Conservation (phyloP, 2,113 vertebrate species). For the Scomber scombrus region DNA sequence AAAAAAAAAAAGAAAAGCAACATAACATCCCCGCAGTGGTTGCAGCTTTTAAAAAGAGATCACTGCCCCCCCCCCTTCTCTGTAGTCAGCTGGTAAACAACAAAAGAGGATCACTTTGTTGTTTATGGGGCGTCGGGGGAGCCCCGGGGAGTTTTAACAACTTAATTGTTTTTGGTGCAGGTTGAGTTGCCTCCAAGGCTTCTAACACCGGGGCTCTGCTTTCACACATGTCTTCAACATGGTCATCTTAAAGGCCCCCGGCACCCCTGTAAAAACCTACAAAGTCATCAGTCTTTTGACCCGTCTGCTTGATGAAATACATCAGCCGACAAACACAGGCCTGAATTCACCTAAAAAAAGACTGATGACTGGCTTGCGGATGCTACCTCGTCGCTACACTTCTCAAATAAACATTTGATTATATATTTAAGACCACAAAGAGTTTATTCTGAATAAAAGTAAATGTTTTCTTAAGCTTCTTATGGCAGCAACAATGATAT, state of each 20-base stretch:
- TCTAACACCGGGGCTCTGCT: constrained; percentile 28
- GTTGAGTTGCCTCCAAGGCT: constrained; percentile 50
- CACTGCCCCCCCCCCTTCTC: background rate
- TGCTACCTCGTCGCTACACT: background rate
- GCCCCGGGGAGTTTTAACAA: constrained; percentile 60
- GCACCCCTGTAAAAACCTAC: constrained; percentile 51
- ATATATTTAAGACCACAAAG: background rate
- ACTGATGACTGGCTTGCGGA: background rate
- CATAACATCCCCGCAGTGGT: constrained; percentile 20
- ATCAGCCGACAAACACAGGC: constrained; percentile 5
- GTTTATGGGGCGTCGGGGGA: constrained; percentile 61
- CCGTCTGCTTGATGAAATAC: constrained; percentile 35
- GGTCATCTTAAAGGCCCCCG: constrained; percentile 10
- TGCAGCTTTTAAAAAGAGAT: constrained; percentile 30
- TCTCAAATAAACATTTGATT: background rate
- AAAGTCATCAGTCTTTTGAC: constrained; percentile 44
- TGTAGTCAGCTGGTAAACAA: constrained; percentile 63
- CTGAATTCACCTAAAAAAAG: constrained; percentile 1
- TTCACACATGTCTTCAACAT: constrained; percentile 68
- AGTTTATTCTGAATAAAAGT: background rate
- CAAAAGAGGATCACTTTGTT: constrained; percentile 73
- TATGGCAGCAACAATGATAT: background rate
- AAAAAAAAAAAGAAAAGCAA: constrained; percentile 3
- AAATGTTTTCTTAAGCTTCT: background rate
- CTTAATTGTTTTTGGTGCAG: constrained; percentile 69